phyloP scores from a whole-genome alignment of 2,888 invertebrate genomes.

The Heliconius ismenius region DNA sequence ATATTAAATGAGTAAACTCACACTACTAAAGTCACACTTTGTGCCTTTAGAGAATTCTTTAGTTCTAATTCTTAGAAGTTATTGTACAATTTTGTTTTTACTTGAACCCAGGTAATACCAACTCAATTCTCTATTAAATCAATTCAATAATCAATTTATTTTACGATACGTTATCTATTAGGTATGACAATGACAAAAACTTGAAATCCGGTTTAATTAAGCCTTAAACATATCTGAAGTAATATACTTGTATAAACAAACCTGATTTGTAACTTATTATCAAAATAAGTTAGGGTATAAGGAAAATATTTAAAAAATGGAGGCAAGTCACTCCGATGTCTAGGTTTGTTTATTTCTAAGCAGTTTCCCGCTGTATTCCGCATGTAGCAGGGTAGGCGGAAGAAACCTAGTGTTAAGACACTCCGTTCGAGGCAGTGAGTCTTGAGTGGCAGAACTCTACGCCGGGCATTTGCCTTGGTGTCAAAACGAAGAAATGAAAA shows the following conservation, averaged over 20 bases:
- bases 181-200: constrained; percentile 7
- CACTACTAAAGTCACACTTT: no score
- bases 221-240: neutral
- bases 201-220: constrained; percentile 13
- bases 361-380: no score
- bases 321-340: neutral
- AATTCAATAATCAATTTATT: constrained; percentile 8
- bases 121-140: neutral
- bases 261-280: neutral
- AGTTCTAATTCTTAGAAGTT: no score
- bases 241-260: no score
- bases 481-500: no score
- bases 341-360: neutral
- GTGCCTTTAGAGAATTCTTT: no score
- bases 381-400: neutral
- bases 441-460: no score
- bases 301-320: neutral
- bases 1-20: no score
- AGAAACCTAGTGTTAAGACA: no score
- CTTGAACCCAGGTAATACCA: neutral
- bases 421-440: no score
- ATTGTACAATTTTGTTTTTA: neutral
- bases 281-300: neutral
- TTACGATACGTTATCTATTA: constrained; percentile 4
- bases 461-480: no score